phyloP scores from a whole-genome alignment of 2,888 invertebrate species.

The Tenthredo amoena region DNA sequence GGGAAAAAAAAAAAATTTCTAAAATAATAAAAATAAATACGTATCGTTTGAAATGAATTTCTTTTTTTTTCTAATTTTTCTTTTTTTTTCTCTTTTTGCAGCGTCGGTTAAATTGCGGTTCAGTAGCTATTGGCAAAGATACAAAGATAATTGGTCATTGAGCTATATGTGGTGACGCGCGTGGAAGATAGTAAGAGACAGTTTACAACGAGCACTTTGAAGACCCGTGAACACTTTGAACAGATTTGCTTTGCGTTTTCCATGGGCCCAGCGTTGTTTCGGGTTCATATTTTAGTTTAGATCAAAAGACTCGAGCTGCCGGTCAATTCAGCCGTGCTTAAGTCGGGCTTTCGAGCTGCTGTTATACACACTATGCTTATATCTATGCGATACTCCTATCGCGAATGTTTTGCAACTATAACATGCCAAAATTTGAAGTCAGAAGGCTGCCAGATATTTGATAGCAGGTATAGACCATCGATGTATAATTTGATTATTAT shows the following conservation, averaged over 20 bases:
- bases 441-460: neutral
- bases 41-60: neutral
- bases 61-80: constrained; percentile 59
- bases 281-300: constrained; percentile 77
- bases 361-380: neutral
- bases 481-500: neutral
- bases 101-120: constrained; percentile 73
- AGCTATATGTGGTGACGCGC: constrained; percentile 71
- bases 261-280: constrained; percentile 70
- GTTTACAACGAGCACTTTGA: constrained; percentile 42
- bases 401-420: neutral
- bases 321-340: constrained; percentile 75
- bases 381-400: neutral
- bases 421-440: neutral
- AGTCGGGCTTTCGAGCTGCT: constrained; percentile 58
- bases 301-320: constrained; percentile 74
- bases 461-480: neutral
- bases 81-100: constrained; percentile 62
- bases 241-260: constrained; percentile 74
- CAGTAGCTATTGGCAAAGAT: constrained; percentile 76
- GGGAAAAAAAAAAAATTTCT: neutral
- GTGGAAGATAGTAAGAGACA: constrained; percentile 53
- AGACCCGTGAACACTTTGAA: constrained; percentile 72
- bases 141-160: constrained; percentile 77
- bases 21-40: neutral